Percentiles rank a stretch among this genome's conserved stretches.
phyloP scores from a whole-genome alignment of 2,113 vertebrate species.

The Corythornis cristatus region DNA sequence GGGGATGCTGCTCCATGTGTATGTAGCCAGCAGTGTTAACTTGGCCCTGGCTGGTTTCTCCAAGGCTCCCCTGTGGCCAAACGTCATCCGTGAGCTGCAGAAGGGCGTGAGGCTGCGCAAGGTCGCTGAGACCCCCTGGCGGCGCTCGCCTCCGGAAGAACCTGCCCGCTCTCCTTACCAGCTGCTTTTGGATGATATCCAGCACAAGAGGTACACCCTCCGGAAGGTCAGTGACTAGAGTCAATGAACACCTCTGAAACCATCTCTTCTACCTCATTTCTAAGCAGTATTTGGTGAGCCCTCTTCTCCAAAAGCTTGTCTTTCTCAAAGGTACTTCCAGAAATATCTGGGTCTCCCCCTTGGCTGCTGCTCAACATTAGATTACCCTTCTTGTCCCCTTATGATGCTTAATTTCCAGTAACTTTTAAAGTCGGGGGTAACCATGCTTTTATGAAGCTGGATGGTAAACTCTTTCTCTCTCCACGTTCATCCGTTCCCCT shows the following conservation, averaged over 20 bases:
- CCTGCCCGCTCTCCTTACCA: conserved; percentile 34
- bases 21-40: neutral
- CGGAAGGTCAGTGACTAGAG: conserved; percentile 63
- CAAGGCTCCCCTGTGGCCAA: conserved; percentile 48
- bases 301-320: neutral
- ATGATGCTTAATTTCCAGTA: neutral
- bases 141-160: fast-evolving
- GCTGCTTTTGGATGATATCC: conserved; percentile 73
- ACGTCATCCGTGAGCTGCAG: conserved; percentile 63
- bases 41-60: neutral
- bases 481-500: neutral
- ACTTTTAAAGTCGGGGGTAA: neutral
- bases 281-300: neutral
- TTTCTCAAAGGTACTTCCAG: neutral
- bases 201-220: conserved; percentile 67
- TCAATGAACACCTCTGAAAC: neutral
- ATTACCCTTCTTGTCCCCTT: neutral
- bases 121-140: neutral
- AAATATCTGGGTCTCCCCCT: neutral
- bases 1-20: neutral
- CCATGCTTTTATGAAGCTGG: neutral
- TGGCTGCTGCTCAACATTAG: neutral
- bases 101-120: conserved; percentile 59
- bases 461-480: neutral
- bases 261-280: neutral